Evolutionary conservation across 2,797 vertebrate genomes (phyloP).

Genomic region (Petrocephalus sullivani): DNA sequence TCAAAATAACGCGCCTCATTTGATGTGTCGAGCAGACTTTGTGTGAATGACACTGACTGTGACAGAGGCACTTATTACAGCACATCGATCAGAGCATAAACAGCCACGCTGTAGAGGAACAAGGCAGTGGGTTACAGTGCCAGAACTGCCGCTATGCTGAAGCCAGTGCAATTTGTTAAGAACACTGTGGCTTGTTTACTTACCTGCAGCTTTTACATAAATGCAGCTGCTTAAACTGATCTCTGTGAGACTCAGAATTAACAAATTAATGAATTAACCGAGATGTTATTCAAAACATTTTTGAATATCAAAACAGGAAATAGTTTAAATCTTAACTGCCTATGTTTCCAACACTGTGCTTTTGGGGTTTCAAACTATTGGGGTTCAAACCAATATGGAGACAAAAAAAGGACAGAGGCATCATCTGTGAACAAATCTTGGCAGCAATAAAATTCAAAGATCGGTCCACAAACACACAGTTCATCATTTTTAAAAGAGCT

Average conservation of each 20-base stretch:
- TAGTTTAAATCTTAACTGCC: not conserved
- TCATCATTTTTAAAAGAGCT: slow-evolving; percentile 18
- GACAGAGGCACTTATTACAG: not conserved
- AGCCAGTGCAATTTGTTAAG: not conserved
- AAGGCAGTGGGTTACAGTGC: not conserved
- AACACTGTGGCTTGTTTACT: not conserved
- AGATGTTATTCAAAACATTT: not conserved
- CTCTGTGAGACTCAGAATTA: not conserved
- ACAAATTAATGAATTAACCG: not conserved
- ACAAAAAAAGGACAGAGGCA: not conserved
- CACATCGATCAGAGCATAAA: not conserved
- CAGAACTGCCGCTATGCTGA: not conserved
- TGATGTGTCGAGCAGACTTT: not conserved
- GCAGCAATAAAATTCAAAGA: not conserved
- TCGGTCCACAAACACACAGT: not conserved
- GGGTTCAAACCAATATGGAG: not conserved
- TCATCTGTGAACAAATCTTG: not conserved
- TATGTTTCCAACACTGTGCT: not conserved
- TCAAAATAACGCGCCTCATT: not conserved
- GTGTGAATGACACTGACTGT: not conserved
- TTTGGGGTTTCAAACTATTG: not conserved
- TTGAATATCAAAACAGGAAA: not conserved
- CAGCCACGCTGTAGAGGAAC: not conserved
- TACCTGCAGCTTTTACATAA: not conserved
- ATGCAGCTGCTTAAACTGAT: not conserved